Evolutionary conservation across 2,797 vertebrate genomes (phyloP), one percentile per base, ranked within the genome.

Genomic region (Onychomys arenicola): DNA sequence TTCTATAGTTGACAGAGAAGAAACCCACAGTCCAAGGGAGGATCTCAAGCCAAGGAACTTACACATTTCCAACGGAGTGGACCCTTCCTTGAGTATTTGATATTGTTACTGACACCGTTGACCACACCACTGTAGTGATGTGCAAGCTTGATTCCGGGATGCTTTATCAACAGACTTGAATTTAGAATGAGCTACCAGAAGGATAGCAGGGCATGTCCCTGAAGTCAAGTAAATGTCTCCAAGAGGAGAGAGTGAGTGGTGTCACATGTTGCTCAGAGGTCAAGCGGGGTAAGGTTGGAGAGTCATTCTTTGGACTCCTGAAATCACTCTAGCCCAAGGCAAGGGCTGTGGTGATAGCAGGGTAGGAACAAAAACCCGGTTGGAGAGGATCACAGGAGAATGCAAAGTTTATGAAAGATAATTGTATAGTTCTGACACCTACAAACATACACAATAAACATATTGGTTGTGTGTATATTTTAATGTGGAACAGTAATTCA

Each of bases 11-110:
- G 84, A 49, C 93, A 27, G 89, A 82, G 63, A 95, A 81, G 43
- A 67, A 75, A 27, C 37, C 11, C 40, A 23, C 29, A 76, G 21
- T 19, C 13, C 65, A 91, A 93, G 34, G 59, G 77, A 90, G 7
- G 93, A 57, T 71, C 88, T 97, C 87, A 96, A 90, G 23, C 65
- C 80, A 76, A 91, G 94, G 86, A 59, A 67, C 89, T 73, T 94
- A 82, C 1, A 2, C 67, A 34, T 90, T 96, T 94, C 57, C 75
- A 89, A 63, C 27, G 57, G 65, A 37, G 55, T 76, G 2, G 69
- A 43, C 32, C 32, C 32, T 55, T 96, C 59, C 32, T 73, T 83
- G 76, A 94, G 61, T 63, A 75, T 29, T 40, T 61, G n/a, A 76
- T 27, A 75, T 34, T 95, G 63, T 89, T 76, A 49, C 59, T 76